A percentile compares a stretch with the other conserved stretches of the same genome.
Conservation (phyloP, 1,140 invertebrate genomes). For the Apis dorsata region DNA sequence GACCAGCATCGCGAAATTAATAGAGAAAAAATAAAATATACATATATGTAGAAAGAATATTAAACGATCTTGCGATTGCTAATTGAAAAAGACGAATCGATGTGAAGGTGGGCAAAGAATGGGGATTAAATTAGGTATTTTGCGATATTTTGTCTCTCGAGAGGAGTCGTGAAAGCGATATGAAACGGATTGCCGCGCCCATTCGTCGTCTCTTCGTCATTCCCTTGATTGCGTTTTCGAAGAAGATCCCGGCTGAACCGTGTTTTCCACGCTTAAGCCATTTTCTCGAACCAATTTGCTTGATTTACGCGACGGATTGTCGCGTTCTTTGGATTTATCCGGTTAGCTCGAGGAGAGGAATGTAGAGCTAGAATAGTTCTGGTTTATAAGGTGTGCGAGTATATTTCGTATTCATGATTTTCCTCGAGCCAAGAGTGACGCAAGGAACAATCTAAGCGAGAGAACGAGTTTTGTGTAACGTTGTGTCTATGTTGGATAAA, state of each 20-base stretch:
- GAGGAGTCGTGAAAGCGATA: background rate
- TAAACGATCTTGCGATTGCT: no score
- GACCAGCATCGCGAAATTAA: no score
- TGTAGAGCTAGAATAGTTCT: background rate
- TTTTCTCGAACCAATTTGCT: background rate
- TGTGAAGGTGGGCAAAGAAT: no score
- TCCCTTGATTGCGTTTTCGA: constrained; percentile 12
- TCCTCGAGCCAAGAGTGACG: constrained; percentile 7
- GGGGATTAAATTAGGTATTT: no score
- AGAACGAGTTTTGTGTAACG: background rate
- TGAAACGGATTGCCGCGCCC: background rate
- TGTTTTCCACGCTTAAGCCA: background rate
- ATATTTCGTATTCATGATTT: constrained; percentile 12
- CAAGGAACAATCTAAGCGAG: background rate
- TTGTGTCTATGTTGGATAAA: background rate
- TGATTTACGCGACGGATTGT: constrained; percentile 6
- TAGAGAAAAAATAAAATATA: no score
- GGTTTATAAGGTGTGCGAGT: background rate
- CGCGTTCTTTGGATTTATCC: background rate
- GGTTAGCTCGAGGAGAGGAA: background rate
- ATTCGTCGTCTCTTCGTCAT: background rate
- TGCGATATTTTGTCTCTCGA: no score
- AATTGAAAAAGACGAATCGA: no score
- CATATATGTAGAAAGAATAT: no score
- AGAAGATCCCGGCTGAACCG: background rate